Percentiles rank a stretch among this genome's conserved stretches.
These are phyloP conservation scores for Dicrurus megarhynchus DNA, from an alignment of 2,113 vertebrate genomes.

Conservation along the genomic window DNA sequence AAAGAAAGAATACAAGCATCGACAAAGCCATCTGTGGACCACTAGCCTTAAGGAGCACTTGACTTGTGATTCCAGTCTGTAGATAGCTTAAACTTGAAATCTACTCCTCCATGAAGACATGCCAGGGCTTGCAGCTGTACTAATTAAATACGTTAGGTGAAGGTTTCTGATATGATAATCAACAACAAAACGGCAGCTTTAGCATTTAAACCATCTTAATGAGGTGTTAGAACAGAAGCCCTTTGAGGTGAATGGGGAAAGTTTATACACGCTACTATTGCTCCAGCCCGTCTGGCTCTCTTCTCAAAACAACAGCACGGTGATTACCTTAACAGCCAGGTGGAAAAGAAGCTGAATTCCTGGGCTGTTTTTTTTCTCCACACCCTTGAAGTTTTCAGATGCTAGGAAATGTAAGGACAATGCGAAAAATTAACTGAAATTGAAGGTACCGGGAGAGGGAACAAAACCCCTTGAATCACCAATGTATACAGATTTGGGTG, in stretches of 20 bases:
- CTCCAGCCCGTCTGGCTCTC: conserved; percentile 36
- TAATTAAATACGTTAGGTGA: background rate
- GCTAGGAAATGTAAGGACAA: background rate
- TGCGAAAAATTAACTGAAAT: background rate
- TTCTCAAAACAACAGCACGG: background rate
- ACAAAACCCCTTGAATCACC: background rate
- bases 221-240: conserved; percentile 34
- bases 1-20: background rate
- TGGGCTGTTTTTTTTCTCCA: background rate
- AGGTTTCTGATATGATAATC: conserved; percentile 64
- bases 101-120: background rate
- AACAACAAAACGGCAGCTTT: conserved; percentile 18
- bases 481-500: background rate
- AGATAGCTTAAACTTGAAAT: background rate
- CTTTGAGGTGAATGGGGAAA: conserved; percentile 60
- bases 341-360: conserved; percentile 38
- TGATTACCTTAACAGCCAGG: conserved; percentile 30
- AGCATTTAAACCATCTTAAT: conserved; percentile 39
- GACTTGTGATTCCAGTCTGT: background rate
- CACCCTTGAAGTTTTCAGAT: background rate
- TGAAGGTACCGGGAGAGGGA: background rate
- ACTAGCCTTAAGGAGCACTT: background rate
- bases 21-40: background rate
- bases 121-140: conserved; percentile 20
- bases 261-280: conserved; percentile 32